phyloP scores from a whole-genome alignment of 2,113 vertebrate species.

The Delphinus delphis region DNA sequence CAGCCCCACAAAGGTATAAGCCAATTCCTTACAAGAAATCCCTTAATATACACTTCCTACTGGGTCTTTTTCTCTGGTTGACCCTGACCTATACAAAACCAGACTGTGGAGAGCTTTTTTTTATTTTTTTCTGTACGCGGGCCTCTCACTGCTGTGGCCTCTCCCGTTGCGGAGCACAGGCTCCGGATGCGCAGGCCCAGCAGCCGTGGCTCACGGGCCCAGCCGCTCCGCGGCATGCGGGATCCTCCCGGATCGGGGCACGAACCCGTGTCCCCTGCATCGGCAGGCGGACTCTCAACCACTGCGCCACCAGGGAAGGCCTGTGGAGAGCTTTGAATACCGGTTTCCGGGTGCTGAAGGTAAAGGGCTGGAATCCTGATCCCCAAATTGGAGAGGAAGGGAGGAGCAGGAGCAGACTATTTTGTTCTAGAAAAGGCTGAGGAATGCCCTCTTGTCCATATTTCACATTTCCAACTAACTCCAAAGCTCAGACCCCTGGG shows the following conservation, averaged over 20 bases:
- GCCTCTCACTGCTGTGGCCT: too few species aligned
- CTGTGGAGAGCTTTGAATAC: neutral
- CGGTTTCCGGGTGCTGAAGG: neutral
- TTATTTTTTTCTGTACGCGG: too few species aligned
- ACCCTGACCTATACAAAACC: neutral
- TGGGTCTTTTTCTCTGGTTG: neutral
- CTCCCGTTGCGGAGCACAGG: too few species aligned
- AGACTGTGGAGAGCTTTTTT: neutral
- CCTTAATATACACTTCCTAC: neutral
- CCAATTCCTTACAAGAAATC: conserved; percentile 5
- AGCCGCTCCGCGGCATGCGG: too few species aligned
- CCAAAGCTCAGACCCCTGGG: neutral
- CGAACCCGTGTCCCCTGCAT: too few species aligned
- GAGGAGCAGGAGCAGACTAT: neutral
- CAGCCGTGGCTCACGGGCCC: too few species aligned
- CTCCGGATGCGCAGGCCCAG: too few species aligned
- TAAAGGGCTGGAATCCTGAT: neutral
- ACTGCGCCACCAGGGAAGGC: too few species aligned
- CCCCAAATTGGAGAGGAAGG: neutral
- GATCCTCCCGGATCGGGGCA: too few species aligned
- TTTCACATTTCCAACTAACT: conserved; percentile 54
- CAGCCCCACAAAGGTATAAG: neutral
- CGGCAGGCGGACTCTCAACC: too few species aligned
- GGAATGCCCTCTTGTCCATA: conserved; percentile 20
- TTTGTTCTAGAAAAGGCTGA: conserved; percentile 39